Evolutionary conservation across 2,888 invertebrate species (phyloP), one percentile per base, ranked within the genome.

Genomic region (Caenorhabditis sp.): DNA sequence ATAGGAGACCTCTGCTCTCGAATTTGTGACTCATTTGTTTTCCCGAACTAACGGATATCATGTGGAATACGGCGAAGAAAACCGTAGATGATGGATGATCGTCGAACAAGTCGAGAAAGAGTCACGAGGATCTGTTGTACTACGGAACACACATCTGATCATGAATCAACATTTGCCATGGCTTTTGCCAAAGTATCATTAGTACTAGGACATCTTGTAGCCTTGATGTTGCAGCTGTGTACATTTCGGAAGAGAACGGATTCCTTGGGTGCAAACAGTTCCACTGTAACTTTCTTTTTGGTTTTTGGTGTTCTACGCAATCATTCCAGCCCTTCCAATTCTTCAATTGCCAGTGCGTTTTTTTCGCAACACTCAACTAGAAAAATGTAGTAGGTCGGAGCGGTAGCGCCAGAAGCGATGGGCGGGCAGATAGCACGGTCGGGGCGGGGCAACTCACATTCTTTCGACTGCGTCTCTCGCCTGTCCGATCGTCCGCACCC

Each of bases 51-150:
- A 46, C 35, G 30, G 26, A 22, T 41, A 55, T 30, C 46, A 66
- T 65, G 55, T 32, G 46, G 52, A 45, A 62, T n/a, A 45, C 24
- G 24, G 7, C 22, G 11, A 22, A n/a, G 20, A 32, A 53, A 63
- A 63, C 24, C 24, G 66, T 20, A 43, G 56, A 68, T 68, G 68
- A 68, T 68, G 58, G 68, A 68, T 68, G 68, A 52, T 68, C 66
- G 66, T 48, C 48, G 66, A 58, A 50, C 58, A 68, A 35, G 52
- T 58, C 58, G 48, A 46, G 4, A 43, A 0, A 13, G 32, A 35
- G 39, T 68, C 68, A 68, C 58, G 68, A 30, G 68, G 35, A 32
- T 22, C 15, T 20, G 27, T 24, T 55, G 55, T 41, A 11, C 26
- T 22, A 53, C 43, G 46, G 50, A 61, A 63, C 32, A 53, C 8